Evolutionary conservation across 2,113 vertebrate genomes (phyloP).

Genomic region (Poeciliopsis retropinna): DNA sequence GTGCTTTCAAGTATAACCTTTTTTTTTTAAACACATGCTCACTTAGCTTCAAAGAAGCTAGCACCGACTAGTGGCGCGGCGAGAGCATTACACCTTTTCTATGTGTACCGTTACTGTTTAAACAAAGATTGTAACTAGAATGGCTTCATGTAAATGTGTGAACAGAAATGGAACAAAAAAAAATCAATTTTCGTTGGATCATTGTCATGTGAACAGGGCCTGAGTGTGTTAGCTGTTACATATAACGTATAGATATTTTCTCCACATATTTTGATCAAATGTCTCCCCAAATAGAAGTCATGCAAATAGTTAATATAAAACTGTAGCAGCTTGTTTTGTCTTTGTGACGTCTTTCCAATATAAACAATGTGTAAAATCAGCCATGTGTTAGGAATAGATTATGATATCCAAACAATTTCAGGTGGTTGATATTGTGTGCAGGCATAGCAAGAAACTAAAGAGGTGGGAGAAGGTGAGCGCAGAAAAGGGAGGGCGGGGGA

Average conservation of each 20-base stretch:
- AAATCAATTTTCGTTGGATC: too few relatives aligned
- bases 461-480: constrained; percentile 29
- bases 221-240: background rate
- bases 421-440: constrained; percentile 54
- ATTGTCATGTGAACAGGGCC: too few relatives aligned
- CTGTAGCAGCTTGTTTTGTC: background rate
- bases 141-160: too few relatives aligned
- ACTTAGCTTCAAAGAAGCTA: too few relatives aligned
- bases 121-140: too few relatives aligned
- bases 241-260: background rate
- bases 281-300: background rate
- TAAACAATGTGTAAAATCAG: constrained; percentile 65
- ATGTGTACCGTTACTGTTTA: too few relatives aligned
- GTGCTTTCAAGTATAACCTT: too few relatives aligned
- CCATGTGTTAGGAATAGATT: constrained; percentile 68
- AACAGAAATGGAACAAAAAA: too few relatives aligned
- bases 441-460: constrained; percentile 47
- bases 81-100: too few relatives aligned
- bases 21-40: too few relatives aligned
- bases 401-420: constrained; percentile 66
- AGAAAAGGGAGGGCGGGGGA: background rate
- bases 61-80: too few relatives aligned
- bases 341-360: constrained; percentile 23
- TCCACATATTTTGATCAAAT: background rate
- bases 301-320: background rate